Evolutionary conservation across 2,888 invertebrate genomes (phyloP).

Genomic region (Globia sparganii): DNA sequence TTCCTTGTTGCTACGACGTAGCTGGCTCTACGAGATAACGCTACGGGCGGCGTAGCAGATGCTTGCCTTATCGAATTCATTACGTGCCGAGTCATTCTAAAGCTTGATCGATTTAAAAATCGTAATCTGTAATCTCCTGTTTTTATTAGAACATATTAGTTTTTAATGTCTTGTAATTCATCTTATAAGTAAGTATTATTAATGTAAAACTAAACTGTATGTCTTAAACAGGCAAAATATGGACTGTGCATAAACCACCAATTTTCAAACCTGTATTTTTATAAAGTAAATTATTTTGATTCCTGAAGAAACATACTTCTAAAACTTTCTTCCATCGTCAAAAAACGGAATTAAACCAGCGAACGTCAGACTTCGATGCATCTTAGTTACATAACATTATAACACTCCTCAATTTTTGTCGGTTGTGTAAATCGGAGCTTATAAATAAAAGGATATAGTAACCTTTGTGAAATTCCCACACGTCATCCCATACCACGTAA

Average conservation of each 20-base stretch:
- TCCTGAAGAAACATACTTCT: not conserved
- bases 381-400: not conserved
- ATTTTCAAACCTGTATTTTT: not conserved
- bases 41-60: constrained; percentile 30
- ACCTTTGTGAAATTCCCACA: not conserved
- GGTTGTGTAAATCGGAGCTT: too few relatives aligned
- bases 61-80: not conserved
- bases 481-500: not conserved
- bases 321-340: not conserved
- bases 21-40: constrained; percentile 36
- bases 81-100: not conserved
- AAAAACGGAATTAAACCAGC: not conserved
- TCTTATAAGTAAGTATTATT: too few relatives aligned
- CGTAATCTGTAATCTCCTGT: too few relatives aligned
- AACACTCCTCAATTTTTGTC: too few relatives aligned
- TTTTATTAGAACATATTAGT: too few relatives aligned
- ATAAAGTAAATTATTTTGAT: too few relatives aligned
- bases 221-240: not conserved
- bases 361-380: not conserved
- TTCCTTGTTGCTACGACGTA: constrained; percentile 33
- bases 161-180: too few relatives aligned
- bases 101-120: not conserved
- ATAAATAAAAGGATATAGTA: not conserved
- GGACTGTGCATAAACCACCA: not conserved
- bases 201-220: not conserved